phyloP scores from a whole-genome alignment of 2,888 invertebrate species.

The Nomada goodeniana region DNA sequence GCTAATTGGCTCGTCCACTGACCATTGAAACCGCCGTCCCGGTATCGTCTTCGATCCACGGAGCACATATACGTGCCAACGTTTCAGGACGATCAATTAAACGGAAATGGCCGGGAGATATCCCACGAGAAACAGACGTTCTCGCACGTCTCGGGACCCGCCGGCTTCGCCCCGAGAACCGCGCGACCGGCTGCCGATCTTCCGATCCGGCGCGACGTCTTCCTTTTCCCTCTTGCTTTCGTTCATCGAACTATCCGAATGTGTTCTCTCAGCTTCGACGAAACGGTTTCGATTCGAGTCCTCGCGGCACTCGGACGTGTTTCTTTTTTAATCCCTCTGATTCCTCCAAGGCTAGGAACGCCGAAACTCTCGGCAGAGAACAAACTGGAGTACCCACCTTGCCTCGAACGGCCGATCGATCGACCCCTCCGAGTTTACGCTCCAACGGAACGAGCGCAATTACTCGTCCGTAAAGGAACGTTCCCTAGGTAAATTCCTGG shows the following conservation, averaged over 20 bases:
- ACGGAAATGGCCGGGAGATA: slow-evolving; percentile 77
- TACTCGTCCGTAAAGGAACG: slow-evolving; percentile 42
- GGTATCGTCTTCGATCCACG: slow-evolving; percentile 71
- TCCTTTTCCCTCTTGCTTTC: neutral
- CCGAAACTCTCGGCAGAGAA: neutral
- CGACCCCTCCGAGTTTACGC: neutral
- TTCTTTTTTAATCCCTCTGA: neutral
- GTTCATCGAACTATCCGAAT: neutral
- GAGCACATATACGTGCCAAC: slow-evolving; percentile 76
- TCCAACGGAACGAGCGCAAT: slow-evolving; percentile 39
- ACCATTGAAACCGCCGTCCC: slow-evolving; percentile 77
- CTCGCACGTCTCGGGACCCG: slow-evolving; percentile 70
- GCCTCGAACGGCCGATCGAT: neutral
- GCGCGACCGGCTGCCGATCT: slow-evolving; percentile 26
- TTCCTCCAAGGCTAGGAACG: neutral
- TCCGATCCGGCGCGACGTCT: slow-evolving; percentile 15
- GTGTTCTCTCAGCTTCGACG: too few relatives aligned
- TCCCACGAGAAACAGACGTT: slow-evolving; percentile 76
- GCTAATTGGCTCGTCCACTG: slow-evolving; percentile 83
- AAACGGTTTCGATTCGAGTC: too few relatives aligned
- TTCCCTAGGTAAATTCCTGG: slow-evolving; percentile 52
- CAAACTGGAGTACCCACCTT: too few relatives aligned
- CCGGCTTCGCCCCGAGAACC: slow-evolving; percentile 46
- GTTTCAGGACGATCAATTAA: slow-evolving; percentile 79
- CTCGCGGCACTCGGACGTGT: too few relatives aligned